phyloP scores from a whole-genome alignment of 2,113 vertebrate genomes.

The Neolamprologus longior region DNA sequence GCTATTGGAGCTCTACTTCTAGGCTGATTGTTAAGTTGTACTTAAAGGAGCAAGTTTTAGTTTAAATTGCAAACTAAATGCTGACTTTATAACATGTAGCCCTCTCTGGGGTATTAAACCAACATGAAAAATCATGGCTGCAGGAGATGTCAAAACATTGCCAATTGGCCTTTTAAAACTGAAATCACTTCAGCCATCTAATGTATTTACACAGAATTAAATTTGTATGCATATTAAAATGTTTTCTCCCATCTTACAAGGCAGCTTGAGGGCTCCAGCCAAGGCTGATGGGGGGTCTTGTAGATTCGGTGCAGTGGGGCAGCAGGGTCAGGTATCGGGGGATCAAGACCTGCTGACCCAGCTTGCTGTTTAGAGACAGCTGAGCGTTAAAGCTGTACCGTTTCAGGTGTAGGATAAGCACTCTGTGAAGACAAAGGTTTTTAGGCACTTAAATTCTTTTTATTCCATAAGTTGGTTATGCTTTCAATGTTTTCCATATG shows the following conservation, averaged over 20 bases:
- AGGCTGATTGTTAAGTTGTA: neutral
- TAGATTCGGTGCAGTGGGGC: conserved; percentile 88
- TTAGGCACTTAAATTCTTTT: neutral
- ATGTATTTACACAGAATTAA: neutral
- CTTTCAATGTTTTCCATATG: neutral
- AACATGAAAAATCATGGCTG: neutral
- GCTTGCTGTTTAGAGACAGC: conserved; percentile 92
- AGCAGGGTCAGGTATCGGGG: conserved; percentile 88
- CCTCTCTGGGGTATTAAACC: neutral
- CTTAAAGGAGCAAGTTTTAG: neutral
- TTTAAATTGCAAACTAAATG: neutral
- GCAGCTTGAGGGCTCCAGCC: conserved; percentile 79
- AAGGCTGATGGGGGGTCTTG: conserved; percentile 79
- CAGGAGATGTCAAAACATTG: neutral
- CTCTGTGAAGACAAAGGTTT: conserved; percentile 60
- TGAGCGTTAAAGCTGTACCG: conserved; percentile 95
- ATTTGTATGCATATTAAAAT: neutral
- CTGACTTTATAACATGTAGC: neutral
- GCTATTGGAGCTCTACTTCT: neutral
- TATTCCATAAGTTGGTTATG: neutral
- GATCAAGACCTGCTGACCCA: conserved; percentile 95
- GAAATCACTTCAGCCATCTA: neutral
- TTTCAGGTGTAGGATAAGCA: conserved; percentile 96
- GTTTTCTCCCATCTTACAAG: conserved; percentile 63
- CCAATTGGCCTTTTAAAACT: neutral